Evolutionary conservation across 2,888 invertebrate species (phyloP).

Genomic region (Miltochrista miniata): DNA sequence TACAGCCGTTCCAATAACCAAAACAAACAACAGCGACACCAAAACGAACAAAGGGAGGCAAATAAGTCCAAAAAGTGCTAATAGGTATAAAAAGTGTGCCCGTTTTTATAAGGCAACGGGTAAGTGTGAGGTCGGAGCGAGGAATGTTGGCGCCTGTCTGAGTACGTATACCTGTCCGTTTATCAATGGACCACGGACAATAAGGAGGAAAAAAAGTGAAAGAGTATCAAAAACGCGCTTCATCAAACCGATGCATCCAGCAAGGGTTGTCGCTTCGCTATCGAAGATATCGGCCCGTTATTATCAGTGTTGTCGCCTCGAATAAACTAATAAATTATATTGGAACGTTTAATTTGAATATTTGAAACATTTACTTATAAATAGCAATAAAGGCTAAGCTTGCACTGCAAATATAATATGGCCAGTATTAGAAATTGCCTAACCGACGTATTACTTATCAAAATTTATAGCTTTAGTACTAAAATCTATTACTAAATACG

Average conservation of each 20-base stretch:
- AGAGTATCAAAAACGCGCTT: conserved; percentile 78
- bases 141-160: conserved; percentile 84
- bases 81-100: conserved; percentile 75
- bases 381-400: not conserved
- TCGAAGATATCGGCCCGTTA: conserved; percentile 39
- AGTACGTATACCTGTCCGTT: conserved; percentile 83
- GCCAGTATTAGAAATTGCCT: too few relatives aligned
- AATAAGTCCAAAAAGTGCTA: conserved; percentile 80
- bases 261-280: conserved; percentile 71
- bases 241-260: conserved; percentile 78
- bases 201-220: conserved; percentile 64
- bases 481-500: too few relatives aligned
- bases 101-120: conserved; percentile 79
- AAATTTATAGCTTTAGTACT: too few relatives aligned
- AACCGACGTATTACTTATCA: not conserved
- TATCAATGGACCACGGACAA: conserved; percentile 81
- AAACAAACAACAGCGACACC: conserved; percentile 79
- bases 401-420: too few relatives aligned
- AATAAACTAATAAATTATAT: conserved; percentile 4
- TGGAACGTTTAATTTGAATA: conserved; percentile 21
- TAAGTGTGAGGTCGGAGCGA: conserved; percentile 82
- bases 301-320: conserved; percentile 36
- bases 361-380: not conserved
- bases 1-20: conserved; percentile 79
- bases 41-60: conserved; percentile 78